A percentile compares a stretch with the other conserved stretches of the same genome.
These are phyloP conservation scores for Malacoraja senta DNA, from an alignment of 2,797 vertebrate genomes.

Conservation along the genomic window DNA sequence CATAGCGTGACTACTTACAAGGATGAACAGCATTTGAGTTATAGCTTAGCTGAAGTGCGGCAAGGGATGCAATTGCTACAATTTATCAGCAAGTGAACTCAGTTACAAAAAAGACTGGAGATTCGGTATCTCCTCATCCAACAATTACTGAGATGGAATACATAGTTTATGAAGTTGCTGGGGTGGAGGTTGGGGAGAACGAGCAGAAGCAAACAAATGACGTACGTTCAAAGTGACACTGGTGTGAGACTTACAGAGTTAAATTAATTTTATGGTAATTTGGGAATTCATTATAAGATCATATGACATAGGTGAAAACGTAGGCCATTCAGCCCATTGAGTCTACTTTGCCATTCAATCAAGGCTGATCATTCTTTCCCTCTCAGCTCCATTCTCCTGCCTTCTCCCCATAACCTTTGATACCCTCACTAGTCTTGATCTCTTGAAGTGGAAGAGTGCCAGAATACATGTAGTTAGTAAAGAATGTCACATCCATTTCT, in stretches of 20 bases:
- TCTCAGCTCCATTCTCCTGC: too few species aligned
- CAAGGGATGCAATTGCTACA: not conserved
- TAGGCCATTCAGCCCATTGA: too few species aligned
- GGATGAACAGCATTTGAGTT: not conserved
- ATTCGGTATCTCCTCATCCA: not conserved
- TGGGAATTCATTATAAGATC: not conserved
- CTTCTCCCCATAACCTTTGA: too few species aligned
- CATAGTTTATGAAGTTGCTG: not conserved
- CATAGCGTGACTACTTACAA: not conserved
- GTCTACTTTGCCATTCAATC: too few species aligned
- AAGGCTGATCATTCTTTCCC: too few species aligned
- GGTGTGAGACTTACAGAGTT: not conserved
- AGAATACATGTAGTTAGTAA: not conserved
- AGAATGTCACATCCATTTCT: not conserved
- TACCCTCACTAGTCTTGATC: not conserved
- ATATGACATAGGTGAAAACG: too few species aligned
- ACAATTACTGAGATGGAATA: not conserved
- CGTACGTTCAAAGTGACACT: not conserved
- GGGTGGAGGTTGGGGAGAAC: not conserved
- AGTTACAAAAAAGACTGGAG: not conserved
- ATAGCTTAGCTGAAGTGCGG: not conserved
- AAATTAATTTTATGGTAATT: not conserved
- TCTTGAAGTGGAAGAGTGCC: too few species aligned
- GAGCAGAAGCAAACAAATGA: not conserved
- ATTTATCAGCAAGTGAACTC: constrained; percentile 13